Evolutionary conservation across 2,888 invertebrate species (phyloP).

Genomic region (Sarcophaga carnaria): DNA sequence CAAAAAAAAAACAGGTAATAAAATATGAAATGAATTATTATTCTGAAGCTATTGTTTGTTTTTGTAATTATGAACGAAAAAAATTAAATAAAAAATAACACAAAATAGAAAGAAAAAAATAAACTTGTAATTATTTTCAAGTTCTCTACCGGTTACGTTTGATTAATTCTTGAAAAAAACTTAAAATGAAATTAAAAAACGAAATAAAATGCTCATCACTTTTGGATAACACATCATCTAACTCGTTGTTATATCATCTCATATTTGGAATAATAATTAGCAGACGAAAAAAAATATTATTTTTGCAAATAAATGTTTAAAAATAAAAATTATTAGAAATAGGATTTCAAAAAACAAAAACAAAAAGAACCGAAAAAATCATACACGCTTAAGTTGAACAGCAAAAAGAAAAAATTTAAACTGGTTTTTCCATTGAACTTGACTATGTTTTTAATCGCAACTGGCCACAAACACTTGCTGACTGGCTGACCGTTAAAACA

Average conservation of each 20-base stretch:
- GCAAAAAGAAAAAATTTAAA: constrained; percentile 19
- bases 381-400: too few relatives aligned
- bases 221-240: neutral
- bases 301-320: constrained; percentile 26
- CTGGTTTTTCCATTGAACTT: constrained; percentile 62
- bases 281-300: constrained; percentile 8
- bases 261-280: constrained; percentile 46
- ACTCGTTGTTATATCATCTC: neutral
- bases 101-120: too few relatives aligned
- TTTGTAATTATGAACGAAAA: too few relatives aligned
- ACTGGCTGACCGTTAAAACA: constrained; percentile 22
- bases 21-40: too few relatives aligned
- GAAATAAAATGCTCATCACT: constrained; percentile 19
- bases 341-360: neutral
- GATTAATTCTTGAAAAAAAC: neutral
- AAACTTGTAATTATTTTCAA: neutral
- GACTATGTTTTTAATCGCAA: constrained; percentile 11
- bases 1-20: too few relatives aligned
- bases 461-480: neutral
- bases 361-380: too few relatives aligned
- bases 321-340: constrained; percentile 14
- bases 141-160: constrained; percentile 36
- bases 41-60: too few relatives aligned
- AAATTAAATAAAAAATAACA: too few relatives aligned
- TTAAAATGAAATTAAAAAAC: too few relatives aligned